Evolutionary conservation across 2,888 invertebrate genomes (phyloP), one percentile per base, ranked within the genome.

Genomic region (Toxonevra muliebris): DNA sequence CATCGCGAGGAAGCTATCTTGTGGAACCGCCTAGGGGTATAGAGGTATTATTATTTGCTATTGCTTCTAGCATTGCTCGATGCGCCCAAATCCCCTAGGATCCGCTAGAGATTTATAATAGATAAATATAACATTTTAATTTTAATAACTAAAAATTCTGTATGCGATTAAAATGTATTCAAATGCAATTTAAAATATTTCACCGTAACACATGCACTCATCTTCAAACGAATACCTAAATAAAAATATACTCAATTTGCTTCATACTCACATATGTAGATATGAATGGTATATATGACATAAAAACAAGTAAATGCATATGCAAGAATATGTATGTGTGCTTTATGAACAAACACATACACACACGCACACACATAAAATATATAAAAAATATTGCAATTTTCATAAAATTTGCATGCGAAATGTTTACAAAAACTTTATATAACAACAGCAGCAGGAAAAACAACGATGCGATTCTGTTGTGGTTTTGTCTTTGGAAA

Each of bases 381-480:
- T 43, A 43, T 19, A 41, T 13, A 50, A 48, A 40, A 54, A 19
- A 42, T 41, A 62, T 15, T 62, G 41, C 19, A 66, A 61, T 66
- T 62, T 66, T 57, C 66, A 66, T 66, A 55, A 66, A 66, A 66
- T 66, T 62, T 62, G 58, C 58, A 66, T 61, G 41, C 40, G 30
- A 55, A 40, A 40, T 48, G 19, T 17, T 19, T 30, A 30, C 30
- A 30, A 30, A 7, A 30, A 7, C 7, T 30, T 30, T 30, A 7
- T 30, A 30, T 30, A 30, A 30, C 30, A 30, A 7, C 30, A 7
- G 30, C 30, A 30, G 30, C 30, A 30, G 30, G 2, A 30, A 30
- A 30, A 30, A 30, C 30, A 30, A 30, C 30, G 30, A 30, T 4
- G 30, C 30, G 30, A 7, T 4, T 30, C 30, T 30, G 30, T 30